Evolutionary conservation across 2,797 vertebrate species (phyloP).

Genomic region (Malacoctenus gilli): DNA sequence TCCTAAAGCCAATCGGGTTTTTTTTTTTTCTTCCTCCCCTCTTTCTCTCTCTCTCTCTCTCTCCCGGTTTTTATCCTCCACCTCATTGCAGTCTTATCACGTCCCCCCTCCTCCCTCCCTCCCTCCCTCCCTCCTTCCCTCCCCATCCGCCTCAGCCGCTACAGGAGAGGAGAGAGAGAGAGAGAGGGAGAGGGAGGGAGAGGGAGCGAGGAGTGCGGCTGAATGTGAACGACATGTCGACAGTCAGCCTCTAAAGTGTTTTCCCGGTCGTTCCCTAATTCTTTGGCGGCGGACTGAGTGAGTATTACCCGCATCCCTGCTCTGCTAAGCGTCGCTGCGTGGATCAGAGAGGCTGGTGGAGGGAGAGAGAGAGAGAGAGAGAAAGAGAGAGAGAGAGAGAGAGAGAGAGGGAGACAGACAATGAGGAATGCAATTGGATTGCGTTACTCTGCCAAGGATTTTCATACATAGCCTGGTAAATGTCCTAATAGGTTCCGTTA

Average conservation of each 20-base stretch:
- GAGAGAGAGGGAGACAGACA: conserved; percentile 72
- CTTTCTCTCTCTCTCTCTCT: conserved; percentile 24
- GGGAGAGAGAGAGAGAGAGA: conserved; percentile 74
- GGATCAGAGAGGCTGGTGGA: conserved; percentile 67
- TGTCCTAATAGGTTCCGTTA: conserved; percentile 70
- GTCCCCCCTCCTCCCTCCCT: conserved; percentile 39
- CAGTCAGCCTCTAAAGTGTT: conserved; percentile 80
- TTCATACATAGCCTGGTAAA: conserved; percentile 72
- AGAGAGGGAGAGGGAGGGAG: conserved; percentile 38
- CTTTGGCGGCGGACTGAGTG: conserved; percentile 82
- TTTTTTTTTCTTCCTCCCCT: background rate
- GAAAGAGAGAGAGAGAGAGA: too few relatives aligned
- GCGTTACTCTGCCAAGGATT: conserved; percentile 78
- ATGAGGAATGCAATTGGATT: conserved; percentile 77
- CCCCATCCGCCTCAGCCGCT: conserved; percentile 77
- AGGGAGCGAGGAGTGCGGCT: conserved; percentile 73
- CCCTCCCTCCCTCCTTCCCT: conserved; percentile 30
- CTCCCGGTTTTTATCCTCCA: conserved; percentile 71
- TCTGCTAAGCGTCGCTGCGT: conserved; percentile 71
- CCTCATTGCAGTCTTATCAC: conserved; percentile 86
- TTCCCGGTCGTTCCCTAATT: conserved; percentile 78
- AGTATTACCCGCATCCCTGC: conserved; percentile 79
- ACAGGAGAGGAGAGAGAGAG: conserved; percentile 67
- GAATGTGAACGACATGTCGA: conserved; percentile 81
- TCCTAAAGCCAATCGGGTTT: conserved; percentile 73